These are phyloP conservation scores for Ondatra zibethicus DNA, from an alignment of 2,113 vertebrate species.

Conservation along the genomic window DNA sequence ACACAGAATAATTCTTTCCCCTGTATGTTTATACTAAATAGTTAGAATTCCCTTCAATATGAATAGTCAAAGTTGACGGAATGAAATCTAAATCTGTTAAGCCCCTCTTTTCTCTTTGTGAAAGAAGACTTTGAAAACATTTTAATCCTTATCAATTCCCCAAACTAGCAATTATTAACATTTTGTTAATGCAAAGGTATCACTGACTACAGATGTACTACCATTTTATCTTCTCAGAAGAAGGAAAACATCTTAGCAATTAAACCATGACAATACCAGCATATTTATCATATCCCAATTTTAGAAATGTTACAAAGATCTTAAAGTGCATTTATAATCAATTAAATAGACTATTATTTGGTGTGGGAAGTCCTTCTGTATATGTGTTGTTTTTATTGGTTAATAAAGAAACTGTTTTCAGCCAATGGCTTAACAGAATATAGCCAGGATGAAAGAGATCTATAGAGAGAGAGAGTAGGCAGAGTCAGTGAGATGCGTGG, in stretches of 20 bases:
- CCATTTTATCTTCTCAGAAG: not conserved
- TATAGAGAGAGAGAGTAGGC: no score
- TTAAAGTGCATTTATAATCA: not conserved
- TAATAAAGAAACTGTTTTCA: no score
- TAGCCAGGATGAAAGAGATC: no score
- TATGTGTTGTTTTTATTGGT: no score
- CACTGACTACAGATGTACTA: not conserved
- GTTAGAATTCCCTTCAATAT: not conserved
- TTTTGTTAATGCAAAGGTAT: not conserved
- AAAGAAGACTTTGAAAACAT: not conserved
- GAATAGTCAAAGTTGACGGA: not conserved
- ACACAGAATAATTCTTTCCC: not conserved
- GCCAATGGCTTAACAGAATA: no score
- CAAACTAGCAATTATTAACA: slow-evolving; percentile 25
- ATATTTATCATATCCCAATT: not conserved
- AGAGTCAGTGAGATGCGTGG: no score
- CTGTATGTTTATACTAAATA: not conserved
- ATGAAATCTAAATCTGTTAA: slow-evolving; percentile 7
- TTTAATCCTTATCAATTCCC: not conserved
- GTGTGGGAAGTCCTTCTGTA: no score
- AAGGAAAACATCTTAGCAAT: not conserved
- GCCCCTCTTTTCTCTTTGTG: not conserved
- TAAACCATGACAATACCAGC: slow-evolving; percentile 1
- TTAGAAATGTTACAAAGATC: slow-evolving; percentile 28
- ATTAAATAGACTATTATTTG: not conserved